phyloP scores from a whole-genome alignment of 2,888 invertebrate genomes.

The Boloria euphrosyne region DNA sequence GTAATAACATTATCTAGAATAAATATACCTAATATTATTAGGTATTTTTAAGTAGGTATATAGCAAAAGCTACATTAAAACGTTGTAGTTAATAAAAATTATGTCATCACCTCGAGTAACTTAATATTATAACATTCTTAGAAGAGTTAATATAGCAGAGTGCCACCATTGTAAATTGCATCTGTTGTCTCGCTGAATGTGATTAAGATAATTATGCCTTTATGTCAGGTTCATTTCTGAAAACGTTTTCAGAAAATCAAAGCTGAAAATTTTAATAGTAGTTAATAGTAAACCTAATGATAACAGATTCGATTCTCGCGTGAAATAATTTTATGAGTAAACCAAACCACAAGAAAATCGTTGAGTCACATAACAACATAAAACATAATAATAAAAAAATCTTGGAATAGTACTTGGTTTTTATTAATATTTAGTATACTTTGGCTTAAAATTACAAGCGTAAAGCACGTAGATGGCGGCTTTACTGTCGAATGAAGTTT shows the following conservation, averaged over 20 bases:
- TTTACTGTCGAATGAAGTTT: constrained; percentile 59
- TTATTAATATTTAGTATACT: not conserved
- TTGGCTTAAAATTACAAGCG: not conserved
- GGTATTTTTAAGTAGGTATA: too few species aligned
- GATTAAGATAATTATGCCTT: constrained; percentile 14
- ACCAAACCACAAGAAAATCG: too few species aligned
- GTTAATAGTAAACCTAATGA: too few species aligned
- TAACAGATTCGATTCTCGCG: too few species aligned
- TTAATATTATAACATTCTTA: constrained; percentile 12
- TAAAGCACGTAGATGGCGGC: constrained; percentile 40
- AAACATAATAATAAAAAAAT: not conserved
- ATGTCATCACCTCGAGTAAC: constrained; percentile 8
- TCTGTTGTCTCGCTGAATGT: constrained; percentile 14
- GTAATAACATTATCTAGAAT: too few species aligned
- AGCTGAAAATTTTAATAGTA: too few species aligned
- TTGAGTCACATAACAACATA: too few species aligned
- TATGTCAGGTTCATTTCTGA: not conserved
- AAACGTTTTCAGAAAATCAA: not conserved
- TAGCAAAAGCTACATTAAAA: too few species aligned
- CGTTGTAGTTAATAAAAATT: not conserved
- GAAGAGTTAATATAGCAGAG: constrained; percentile 17
- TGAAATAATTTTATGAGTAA: too few species aligned
- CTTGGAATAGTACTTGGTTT: not conserved
- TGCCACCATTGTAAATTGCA: constrained; percentile 19
- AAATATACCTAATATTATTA: too few species aligned